Base-by-base conservation (phyloP, 2,888 invertebrate species). In the Microctonus aethiopoides region DNA sequence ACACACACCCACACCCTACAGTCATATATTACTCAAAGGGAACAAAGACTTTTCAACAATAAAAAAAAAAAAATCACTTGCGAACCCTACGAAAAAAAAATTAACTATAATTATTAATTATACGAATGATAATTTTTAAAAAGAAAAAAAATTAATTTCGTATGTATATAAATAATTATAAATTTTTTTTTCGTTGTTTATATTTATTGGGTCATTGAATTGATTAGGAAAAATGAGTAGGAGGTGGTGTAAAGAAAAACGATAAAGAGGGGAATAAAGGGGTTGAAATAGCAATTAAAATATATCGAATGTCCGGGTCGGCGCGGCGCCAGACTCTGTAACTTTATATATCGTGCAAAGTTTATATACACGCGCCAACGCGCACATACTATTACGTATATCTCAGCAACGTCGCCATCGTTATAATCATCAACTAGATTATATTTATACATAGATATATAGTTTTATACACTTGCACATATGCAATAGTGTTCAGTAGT, bases 251-350 rank as follows among this genome's bases (percentile, higher is more conserved):
- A 10, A 24, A 24, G 9, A n/a, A 57, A 10, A 13, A 13, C 16
- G 20, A 7, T 13, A n/a, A 6, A 7, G 56, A 1, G n/a, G n/a
- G n/a, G n/a, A n/a, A n/a, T n/a, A n/a, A n/a, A n/a, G n/a, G 57
- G 32, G 13, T 16, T n/a, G 32, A 57, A 60, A 71, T 72, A 67
- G 72, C 76, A 74, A 75, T 76, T 74, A 76, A 77, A 78, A 77
- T 78, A 75, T 76, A 75, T 77, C 72, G 74, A 78, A 76, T 75
- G 77, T 76, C 76, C 75, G 76, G 74, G 76, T 75, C 77, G 73
- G 74, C 74, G 72, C 76, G 81, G 80, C 81, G 82, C 81, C 82
- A 78, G 77, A 73, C 67, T 74, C 74, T 70, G 80, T 82, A 82
- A 80, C 78, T 79, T 76, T 81, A 81, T 78, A 81, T 80, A 79